Conservation (phyloP, 1,140 invertebrate genomes). For the Conus betulinus region DNA sequence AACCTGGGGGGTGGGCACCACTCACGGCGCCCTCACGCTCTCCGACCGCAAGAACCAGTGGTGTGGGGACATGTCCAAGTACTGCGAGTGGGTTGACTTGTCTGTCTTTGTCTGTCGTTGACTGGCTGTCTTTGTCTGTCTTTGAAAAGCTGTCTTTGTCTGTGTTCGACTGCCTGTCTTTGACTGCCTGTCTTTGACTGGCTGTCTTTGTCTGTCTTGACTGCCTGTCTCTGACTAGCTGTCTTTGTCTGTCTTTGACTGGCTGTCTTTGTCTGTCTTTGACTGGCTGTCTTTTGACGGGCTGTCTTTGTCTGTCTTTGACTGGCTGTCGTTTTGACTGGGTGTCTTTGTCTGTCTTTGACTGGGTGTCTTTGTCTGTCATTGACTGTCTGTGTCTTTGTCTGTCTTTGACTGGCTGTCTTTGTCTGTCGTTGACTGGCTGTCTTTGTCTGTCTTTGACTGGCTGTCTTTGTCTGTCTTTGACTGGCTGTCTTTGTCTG, state of each 20-base stretch:
- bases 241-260: conserved; percentile 7
- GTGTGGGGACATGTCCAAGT: neutral
- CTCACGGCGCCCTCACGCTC: conserved; percentile 2
- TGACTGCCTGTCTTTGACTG: conserved; percentile 29
- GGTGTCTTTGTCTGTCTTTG: neutral
- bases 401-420: neutral
- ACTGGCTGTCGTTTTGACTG: neutral
- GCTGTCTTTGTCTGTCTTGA: conserved; percentile 47
- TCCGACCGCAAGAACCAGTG: conserved; percentile 12
- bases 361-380: conserved; percentile 1
- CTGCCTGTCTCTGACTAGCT: too few relatives aligned
- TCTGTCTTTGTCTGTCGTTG: neutral
- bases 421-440: neutral
- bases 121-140: neutral
- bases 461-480: too few relatives aligned
- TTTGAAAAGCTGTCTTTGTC: neutral
- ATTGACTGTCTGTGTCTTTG: conserved; percentile 11
- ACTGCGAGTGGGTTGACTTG: neutral
- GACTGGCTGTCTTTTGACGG: neutral
- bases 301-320: neutral
- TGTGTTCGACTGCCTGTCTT: conserved; percentile 1
- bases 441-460: too few relatives aligned
- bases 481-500: too few relatives aligned
- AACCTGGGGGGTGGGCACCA: conserved; percentile 61
- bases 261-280: neutral